Conservation (phyloP, 2,797 vertebrate genomes). For the Megalops cyprinoides region DNA sequence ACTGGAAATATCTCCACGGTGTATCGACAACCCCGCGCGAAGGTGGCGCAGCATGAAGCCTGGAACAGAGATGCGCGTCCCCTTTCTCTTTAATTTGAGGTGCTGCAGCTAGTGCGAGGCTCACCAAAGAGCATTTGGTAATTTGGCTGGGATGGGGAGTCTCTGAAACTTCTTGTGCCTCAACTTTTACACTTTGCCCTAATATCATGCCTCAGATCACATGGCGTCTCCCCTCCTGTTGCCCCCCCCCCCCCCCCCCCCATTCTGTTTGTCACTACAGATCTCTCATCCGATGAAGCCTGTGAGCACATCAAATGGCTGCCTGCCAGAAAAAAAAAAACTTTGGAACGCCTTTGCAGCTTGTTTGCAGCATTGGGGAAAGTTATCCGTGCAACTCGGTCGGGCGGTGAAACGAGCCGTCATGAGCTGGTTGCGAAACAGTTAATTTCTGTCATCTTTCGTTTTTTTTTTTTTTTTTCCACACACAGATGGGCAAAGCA, state of each 20-base stretch:
- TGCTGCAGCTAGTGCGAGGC: constrained; percentile 44
- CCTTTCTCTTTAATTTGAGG: constrained; percentile 47
- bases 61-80: constrained; percentile 31
- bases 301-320: not conserved
- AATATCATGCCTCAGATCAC: not conserved
- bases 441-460: constrained; percentile 13
- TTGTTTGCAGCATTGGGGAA: not conserved
- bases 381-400: constrained; percentile 3
- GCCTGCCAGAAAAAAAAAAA: not conserved
- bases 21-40: constrained; percentile 47
- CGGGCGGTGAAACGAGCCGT: not conserved
- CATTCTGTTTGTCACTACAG: not conserved
- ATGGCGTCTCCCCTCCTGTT: not conserved
- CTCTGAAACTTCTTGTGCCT: constrained; percentile 24
- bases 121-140: constrained; percentile 46
- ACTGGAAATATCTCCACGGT: constrained; percentile 55
- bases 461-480: constrained; percentile 23
- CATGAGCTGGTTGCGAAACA: not conserved
- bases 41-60: constrained; percentile 52
- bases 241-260: not conserved
- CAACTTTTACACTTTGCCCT: constrained; percentile 26
- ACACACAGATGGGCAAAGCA: constrained; percentile 40
- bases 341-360: too few relatives aligned
- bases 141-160: constrained; percentile 34
- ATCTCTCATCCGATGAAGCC: too few relatives aligned